Evolutionary conservation across 2,888 invertebrate species (phyloP).

Genomic region (Parelbella ahira): DNA sequence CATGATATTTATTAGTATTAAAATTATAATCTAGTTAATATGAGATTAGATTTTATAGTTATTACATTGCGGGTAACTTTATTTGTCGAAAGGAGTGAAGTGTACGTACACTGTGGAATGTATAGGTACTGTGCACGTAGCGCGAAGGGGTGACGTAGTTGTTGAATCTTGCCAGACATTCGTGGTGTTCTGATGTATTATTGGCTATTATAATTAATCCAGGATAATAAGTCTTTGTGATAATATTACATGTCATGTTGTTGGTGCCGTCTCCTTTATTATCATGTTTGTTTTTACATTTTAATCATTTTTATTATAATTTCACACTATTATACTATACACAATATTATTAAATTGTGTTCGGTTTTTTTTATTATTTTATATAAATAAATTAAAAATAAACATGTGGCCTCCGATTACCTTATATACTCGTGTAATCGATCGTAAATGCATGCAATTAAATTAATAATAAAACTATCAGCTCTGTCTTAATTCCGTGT

Average conservation of each 20-base stretch:
- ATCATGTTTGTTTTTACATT: conserved; percentile 21
- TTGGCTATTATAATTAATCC: conserved; percentile 48
- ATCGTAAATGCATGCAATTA: no score
- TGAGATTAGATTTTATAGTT: conserved; percentile 73
- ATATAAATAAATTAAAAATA: no score
- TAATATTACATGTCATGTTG: conserved; percentile 63
- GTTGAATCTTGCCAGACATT: conserved; percentile 71
- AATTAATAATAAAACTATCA: conserved; percentile 46
- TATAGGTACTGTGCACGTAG: conserved; percentile 49
- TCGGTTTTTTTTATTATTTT: no score
- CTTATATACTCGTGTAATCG: no score
- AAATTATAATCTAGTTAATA: conserved; percentile 51
- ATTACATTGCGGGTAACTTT: conserved; percentile 60
- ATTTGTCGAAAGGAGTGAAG: conserved; percentile 61
- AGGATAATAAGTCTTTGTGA: conserved; percentile 63
- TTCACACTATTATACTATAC: no score
- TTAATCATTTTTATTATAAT: neutral
- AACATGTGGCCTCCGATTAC: conserved; percentile 46
- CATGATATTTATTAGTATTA: conserved; percentile 45
- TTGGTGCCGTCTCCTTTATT: conserved; percentile 54
- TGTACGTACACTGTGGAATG: conserved; percentile 57
- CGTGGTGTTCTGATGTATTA: conserved; percentile 65
- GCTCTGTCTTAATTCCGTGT: conserved; percentile 51
- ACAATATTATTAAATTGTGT: no score
- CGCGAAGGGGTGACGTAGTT: conserved; percentile 51